Evolutionary conservation across 2,113 vertebrate genomes (phyloP).

Genomic region (Colius striatus): DNA sequence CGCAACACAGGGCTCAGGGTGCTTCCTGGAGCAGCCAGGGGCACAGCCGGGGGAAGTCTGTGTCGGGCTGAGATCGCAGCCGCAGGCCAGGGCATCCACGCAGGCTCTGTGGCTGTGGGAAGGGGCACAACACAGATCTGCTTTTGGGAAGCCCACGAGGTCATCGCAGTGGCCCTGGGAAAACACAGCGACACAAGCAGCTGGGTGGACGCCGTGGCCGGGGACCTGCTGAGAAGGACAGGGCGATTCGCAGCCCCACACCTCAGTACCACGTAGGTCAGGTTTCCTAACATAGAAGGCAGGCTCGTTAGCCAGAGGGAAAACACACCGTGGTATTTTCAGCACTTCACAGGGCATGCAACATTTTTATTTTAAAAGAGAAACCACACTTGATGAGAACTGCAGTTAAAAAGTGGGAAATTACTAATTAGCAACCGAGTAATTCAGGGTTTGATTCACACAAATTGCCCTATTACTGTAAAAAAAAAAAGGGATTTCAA

Average conservation of each 20-base stretch:
- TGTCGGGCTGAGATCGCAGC: neutral
- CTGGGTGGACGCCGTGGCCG: neutral
- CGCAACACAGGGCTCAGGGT: neutral
- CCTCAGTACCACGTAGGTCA: accelerated
- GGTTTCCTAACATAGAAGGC: neutral
- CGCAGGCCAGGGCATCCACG: accelerated
- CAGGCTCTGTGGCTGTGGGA: neutral
- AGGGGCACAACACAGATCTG: accelerated
- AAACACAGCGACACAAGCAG: accelerated
- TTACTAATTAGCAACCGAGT: constrained; percentile 75
- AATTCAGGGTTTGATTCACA: constrained; percentile 72
- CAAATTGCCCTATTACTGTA: constrained; percentile 66
- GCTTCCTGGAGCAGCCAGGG: neutral
- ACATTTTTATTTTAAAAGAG: neutral
- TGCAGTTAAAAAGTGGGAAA: constrained; percentile 66
- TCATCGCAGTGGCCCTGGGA: neutral
- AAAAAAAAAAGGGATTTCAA: constrained; percentile 34
- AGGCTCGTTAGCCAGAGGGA: neutral
- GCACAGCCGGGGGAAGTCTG: neutral
- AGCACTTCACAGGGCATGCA: neutral
- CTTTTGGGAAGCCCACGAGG: neutral
- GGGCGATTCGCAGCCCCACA: neutral
- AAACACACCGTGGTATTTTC: constrained; percentile 37
- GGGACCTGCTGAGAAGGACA: accelerated
- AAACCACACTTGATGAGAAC: constrained; percentile 45